phyloP scores from a whole-genome alignment of 1,140 invertebrate genomes.

The Ridgeia piscesae region DNA sequence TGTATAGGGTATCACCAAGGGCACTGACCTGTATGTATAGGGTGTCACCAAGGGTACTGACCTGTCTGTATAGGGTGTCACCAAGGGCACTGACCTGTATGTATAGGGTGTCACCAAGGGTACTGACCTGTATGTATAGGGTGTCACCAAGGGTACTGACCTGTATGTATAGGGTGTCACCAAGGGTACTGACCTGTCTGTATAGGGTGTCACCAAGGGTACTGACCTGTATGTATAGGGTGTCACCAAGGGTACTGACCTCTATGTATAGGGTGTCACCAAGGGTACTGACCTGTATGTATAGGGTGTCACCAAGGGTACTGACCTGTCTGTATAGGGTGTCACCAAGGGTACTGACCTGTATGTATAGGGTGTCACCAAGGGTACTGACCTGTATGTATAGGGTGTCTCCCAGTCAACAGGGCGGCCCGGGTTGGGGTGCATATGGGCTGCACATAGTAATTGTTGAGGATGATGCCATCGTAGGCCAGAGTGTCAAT shows the following conservation, averaged over 20 bases:
- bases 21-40: no score
- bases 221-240: background rate
- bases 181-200: background rate
- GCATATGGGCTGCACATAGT: conserved; percentile 53
- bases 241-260: background rate
- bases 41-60: no score
- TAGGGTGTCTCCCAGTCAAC: conserved; percentile 48
- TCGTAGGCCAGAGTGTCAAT: conserved; percentile 49
- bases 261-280: background rate
- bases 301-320: background rate
- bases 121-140: background rate
- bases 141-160: background rate
- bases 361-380: background rate
- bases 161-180: background rate
- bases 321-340: background rate
- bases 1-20: no score
- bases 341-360: background rate
- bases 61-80: no score
- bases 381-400: conserved; percentile 42
- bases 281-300: background rate
- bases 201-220: background rate
- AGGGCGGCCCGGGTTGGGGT: conserved; percentile 50
- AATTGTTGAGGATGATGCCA: conserved; percentile 53
- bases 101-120: no score
- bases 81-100: no score